Conservation (phyloP, 2,888 invertebrate species). For the Rhimphoctona megacephalus region DNA sequence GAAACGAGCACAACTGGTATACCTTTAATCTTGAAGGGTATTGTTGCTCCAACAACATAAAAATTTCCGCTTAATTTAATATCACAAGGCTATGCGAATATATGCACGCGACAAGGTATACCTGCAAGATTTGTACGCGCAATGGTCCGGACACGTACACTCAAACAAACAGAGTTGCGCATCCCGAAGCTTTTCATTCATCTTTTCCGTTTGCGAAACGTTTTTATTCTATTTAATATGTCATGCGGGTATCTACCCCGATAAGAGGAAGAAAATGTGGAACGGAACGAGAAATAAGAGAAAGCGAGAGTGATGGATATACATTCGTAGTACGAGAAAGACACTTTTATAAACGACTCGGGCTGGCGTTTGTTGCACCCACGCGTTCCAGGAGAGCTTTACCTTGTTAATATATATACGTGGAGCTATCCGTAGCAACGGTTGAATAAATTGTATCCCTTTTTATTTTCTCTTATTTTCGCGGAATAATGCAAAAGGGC, state of each 20-base stretch:
- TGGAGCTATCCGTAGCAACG: slow-evolving; percentile 44
- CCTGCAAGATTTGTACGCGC: background rate
- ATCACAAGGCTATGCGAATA: slow-evolving; percentile 20
- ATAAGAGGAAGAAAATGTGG: background rate
- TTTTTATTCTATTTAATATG: slow-evolving; percentile 44
- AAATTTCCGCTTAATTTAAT: slow-evolving; percentile 54
- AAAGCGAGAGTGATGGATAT: slow-evolving; percentile 13
- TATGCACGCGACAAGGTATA: background rate
- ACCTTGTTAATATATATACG: slow-evolving; percentile 33
- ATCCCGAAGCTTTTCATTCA: slow-evolving; percentile 11
- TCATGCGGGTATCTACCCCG: slow-evolving; percentile 26
- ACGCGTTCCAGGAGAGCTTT: slow-evolving; percentile 25
- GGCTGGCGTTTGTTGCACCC: slow-evolving; percentile 19
- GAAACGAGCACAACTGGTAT: slow-evolving; percentile 35
- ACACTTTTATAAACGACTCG: slow-evolving; percentile 62
- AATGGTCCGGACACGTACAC: background rate
- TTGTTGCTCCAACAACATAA: slow-evolving; percentile 49
- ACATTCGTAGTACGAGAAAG: slow-evolving; percentile 26
- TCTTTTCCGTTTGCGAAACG: slow-evolving; percentile 21
- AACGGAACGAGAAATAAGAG: background rate
- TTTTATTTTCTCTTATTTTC: slow-evolving; percentile 24
- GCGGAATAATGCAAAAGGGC: slow-evolving; percentile 55
- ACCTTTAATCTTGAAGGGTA: slow-evolving; percentile 48
- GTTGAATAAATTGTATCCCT: slow-evolving; percentile 60
- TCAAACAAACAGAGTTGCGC: background rate